Percentiles rank a stretch among this genome's conserved stretches.
These are phyloP conservation scores for Tetranychus urticae DNA, from an alignment of 1,140 invertebrate genomes.

Conservation along the genomic window DNA sequence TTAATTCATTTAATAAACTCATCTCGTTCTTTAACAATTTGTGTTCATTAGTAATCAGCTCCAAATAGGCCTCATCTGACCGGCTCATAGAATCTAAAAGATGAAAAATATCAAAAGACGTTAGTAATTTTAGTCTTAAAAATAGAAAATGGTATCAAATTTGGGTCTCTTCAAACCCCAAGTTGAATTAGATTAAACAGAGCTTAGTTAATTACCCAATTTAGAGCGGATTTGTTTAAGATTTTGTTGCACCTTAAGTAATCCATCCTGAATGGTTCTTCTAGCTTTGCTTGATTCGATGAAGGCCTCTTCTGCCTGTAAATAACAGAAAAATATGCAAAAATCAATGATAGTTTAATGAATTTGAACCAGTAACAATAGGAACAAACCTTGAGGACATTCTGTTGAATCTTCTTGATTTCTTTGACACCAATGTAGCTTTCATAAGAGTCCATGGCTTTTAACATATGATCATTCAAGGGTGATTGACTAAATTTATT, in stretches of 20 bases:
- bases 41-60: background rate
- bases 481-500: background rate
- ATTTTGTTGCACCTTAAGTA: background rate
- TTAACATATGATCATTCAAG: background rate
- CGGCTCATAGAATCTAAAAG: background rate
- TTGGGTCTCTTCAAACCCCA: too few species aligned
- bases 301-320: background rate
- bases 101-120: background rate
- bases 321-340: background rate
- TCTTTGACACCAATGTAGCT: background rate
- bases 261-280: background rate
- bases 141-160: background rate
- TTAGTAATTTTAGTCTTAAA: background rate
- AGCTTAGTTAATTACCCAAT: background rate
- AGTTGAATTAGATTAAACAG: background rate
- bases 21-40: conserved; percentile 1
- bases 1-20: background rate
- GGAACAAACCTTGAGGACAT: background rate
- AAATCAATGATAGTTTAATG: background rate
- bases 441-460: background rate
- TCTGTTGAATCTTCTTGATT: background rate
- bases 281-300: background rate
- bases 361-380: background rate
- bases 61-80: background rate
- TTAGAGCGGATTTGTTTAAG: background rate